A percentile compares a stretch with the other conserved stretches of the same genome.
Conservation (phyloP, 2,797 vertebrate genomes). For the Hyperoplus immaculatus region DNA sequence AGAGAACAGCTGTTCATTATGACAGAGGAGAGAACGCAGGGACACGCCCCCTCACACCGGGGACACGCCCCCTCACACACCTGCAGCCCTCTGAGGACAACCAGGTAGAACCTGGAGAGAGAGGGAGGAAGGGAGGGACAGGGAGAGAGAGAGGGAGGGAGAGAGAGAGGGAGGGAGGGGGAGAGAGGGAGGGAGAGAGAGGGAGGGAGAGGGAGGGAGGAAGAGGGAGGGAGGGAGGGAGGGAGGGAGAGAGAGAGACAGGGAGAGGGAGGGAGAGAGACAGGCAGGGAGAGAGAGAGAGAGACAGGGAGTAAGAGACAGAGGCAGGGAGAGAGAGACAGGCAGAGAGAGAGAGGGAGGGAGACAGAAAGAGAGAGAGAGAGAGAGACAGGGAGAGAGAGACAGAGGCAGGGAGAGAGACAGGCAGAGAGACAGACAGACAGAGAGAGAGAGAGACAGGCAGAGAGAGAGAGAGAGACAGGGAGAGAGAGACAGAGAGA, state of each 20-base stretch:
- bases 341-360: neutral
- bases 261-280: too few relatives aligned
- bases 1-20: constrained; percentile 93
- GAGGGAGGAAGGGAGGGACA: neutral
- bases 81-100: constrained; percentile 94
- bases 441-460: too few relatives aligned
- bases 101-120: constrained; percentile 92
- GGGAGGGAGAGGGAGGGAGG: neutral
- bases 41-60: constrained; percentile 88
- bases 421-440: too few relatives aligned
- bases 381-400: too few relatives aligned
- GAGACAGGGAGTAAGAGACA: too few relatives aligned
- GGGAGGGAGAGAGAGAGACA: too few relatives aligned
- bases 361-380: too few relatives aligned
- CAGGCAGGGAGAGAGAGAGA: too few relatives aligned
- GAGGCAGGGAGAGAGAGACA: neutral
- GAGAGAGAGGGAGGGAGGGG: too few relatives aligned
- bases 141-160: too few relatives aligned
- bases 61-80: constrained; percentile 90
- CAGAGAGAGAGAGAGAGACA: too few relatives aligned
- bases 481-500: too few relatives aligned
- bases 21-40: constrained; percentile 91
- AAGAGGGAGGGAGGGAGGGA: constrained; percentile 1
- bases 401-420: neutral
- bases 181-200: neutral